Evolutionary conservation across 2,797 vertebrate species (phyloP), one percentile per base, ranked within the genome.

Genomic region (Tiaroga cobitis): DNA sequence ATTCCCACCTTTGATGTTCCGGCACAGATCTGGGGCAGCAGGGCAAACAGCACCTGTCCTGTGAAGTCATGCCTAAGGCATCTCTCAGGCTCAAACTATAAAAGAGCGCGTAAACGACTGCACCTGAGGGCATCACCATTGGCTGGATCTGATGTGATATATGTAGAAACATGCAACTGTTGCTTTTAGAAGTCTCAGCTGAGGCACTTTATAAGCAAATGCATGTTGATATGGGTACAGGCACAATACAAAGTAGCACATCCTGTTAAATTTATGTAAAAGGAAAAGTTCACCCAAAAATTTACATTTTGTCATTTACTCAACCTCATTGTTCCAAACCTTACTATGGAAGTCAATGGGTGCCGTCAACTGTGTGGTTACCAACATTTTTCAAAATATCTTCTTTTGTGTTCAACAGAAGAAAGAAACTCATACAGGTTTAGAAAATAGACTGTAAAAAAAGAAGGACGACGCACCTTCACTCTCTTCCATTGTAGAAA

Each of bases 11-110:
- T 90, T 91, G 89, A 91, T 87, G 89, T 89, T 87, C 80, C 73
- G 46, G 84, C 81, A 83, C 61, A 84, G 85, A 84, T 84, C 80
- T 89, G 85, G 87, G 82, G 89, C 83, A 41, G 80, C 75, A 73
- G 72, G 73, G 87, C 80, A 85, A 87, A 89, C 87, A 89, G 88
- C 90, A 91, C 90, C 89, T 90, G 89, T 89, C 85, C 90, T 86
- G 84, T 91, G 90, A 91, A 88, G 87, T 91, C 88, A 90, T 85
- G 87, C 88, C 85, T 78, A 73, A 89, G 89, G 89, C 88, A 89
- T 90, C 88, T 89, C 87, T 87, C 87, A 86, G 74, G 63, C 83
- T 83, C 29, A 18, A 78, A 87, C 83, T 69, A 34, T 34, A 73
- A 59, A 87, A 67, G 81, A 81, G 77, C 83, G 16, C 69, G 81